A percentile compares a stretch with the other conserved stretches of the same genome.
Conservation (phyloP, 2,113 vertebrate genomes). For the Picathartes gymnocephalus region DNA sequence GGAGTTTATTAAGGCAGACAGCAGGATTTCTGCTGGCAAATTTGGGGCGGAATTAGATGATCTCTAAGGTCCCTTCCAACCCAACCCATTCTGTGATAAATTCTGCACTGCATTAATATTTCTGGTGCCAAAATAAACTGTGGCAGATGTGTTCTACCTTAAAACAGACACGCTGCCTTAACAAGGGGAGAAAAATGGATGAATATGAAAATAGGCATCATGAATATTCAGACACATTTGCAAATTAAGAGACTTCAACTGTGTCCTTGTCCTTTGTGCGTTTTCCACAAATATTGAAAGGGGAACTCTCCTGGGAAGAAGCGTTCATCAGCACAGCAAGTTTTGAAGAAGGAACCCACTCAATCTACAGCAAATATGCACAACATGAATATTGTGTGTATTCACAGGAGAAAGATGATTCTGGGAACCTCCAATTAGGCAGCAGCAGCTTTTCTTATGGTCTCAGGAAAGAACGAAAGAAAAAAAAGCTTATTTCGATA, state of each 20-base stretch:
- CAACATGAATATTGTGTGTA: not conserved
- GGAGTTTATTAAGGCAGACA: not conserved
- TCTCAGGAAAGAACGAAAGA: not conserved
- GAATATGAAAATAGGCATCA: not conserved
- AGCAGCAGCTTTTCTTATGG: not conserved
- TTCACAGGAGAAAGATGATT: not conserved
- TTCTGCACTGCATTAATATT: not conserved
- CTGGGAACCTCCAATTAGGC: conserved; percentile 19
- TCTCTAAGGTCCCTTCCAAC: not conserved
- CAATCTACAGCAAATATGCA: not conserved
- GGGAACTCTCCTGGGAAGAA: not conserved
- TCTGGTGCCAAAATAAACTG: not conserved
- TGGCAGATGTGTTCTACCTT: not conserved
- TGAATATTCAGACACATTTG: not conserved
- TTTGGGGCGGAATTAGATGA: not conserved
- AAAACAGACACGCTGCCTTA: not conserved
- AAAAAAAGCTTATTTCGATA: conserved; percentile 20
- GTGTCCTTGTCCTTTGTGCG: conserved; percentile 20
- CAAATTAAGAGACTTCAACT: conserved; percentile 25
- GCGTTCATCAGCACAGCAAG: not conserved
- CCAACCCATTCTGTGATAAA: not conserved
- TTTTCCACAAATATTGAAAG: conserved; percentile 18
- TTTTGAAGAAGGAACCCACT: not conserved
- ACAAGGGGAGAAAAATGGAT: not conserved
- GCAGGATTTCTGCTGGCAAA: not conserved